Evolutionary conservation across 2,888 invertebrate genomes (phyloP), one percentile per base, ranked within the genome.

Genomic region (Trichacis sp.): DNA sequence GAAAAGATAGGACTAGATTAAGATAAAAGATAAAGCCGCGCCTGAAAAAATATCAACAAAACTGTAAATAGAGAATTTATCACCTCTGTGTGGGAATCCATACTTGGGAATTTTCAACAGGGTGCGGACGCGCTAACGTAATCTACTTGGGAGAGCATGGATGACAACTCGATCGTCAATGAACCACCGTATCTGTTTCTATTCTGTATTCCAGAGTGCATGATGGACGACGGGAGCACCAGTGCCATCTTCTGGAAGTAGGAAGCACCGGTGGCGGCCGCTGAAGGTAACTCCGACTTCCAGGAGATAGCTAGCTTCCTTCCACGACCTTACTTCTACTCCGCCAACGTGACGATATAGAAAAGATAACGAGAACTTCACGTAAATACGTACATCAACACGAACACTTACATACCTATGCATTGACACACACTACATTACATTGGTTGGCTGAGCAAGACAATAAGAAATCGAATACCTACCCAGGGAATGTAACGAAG

Each of bases 171-270:
- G 47, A 61, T 65, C 65, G 65, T 67, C 63, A 68, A 68, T 65
- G 63, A 45, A 65, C 65, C 63, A 64, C 57, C 69, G 63, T 68
- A 67, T 68, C 86, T 87, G 86, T 83, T 86, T 87, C 85, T 87
- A 85, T 87, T 88, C 87, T 87, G 81, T 86, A 86, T 88, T 88
- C 84, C 87, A 88, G 88, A 88, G 87, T 87, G 86, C 87, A 85
- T 85, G 84, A 84, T 85, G 85, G 84, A 84, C 84, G 83, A 81
- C 83, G 82, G 83, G 84, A 86, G 87, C 85, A 85, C 85, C 86
- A 85, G 86, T 85, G 87, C 87, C 87, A 86, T 87, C 87, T 87
- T 86, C 87, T 87, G 87, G 88, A 88, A 87, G 87, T 88, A 88
- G 87, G 87, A 87, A 87, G 85, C 85, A 84, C 85, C 84, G 81